Base-by-base conservation (phyloP, 2,797 vertebrate species). In the Discoglossus pictus region DNA sequence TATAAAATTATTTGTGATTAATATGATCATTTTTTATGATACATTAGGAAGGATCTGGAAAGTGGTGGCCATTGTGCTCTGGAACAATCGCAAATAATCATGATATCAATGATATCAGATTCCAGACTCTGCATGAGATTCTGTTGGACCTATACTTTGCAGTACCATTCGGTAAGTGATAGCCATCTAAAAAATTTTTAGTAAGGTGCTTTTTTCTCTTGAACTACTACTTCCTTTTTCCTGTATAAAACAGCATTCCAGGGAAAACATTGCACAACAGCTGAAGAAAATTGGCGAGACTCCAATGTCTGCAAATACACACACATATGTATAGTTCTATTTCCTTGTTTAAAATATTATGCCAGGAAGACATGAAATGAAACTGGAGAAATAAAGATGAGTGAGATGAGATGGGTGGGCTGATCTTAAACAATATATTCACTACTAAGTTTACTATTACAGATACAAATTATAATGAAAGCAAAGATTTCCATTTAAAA, bases 141-240 rank as follows among this genome's bases (percentile, higher is more conserved):
- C 67, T 86, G 64, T 20, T 86, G 38, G 84, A 86, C 68, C 7
- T 80, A 56, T 83, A 79, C 74, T 80, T 82, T 74, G 80, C 74
- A 8, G 21, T 77, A 23, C 79, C 80, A 2, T 77, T 79, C 62
- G 83, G 84, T 85, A 65, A 81, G 81, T 20, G 10, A 15, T 11
- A 20, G 16, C 21, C 16, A 39, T 20, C 27, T 23, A 13, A 25
- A 38, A 12, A 47, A 20, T 56, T 58, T 43, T 38, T 34, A 13
- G 13, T 35, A 42, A 9, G 39, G 16, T 5, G 16, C 2, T 42
- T 6, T 15, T n/a, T 16, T 16, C 15, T 2, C 8, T 16, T 42
- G 39, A 17, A 2, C 5, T 42, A 16, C 13, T 8, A 42, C 16
- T 42, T 42, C 39, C 39, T 16, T 42, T 42, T 12, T 16, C 39